Conservation (phyloP, 2,113 vertebrate species). For the Corapipo altera region DNA sequence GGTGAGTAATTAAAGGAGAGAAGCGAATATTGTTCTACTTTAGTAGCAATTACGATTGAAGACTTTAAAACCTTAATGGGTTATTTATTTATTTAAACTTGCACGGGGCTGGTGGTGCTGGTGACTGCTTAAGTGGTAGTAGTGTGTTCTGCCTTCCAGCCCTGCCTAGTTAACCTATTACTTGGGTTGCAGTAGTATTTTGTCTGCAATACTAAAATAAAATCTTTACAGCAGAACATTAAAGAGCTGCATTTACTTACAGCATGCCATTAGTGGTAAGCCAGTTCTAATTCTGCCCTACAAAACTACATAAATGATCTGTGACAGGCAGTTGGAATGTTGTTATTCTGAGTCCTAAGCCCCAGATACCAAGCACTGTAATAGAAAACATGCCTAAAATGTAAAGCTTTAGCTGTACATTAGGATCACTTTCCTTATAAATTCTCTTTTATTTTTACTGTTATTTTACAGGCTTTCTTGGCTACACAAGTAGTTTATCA, state of each 20-base stretch:
- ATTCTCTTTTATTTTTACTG: slow-evolving; percentile 79
- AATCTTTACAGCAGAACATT: slow-evolving; percentile 82
- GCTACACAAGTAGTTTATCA: slow-evolving; percentile 94
- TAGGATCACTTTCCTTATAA: slow-evolving; percentile 81
- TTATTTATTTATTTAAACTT: slow-evolving; percentile 66
- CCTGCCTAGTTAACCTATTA: slow-evolving; percentile 78
- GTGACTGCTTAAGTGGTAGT: slow-evolving; percentile 59
- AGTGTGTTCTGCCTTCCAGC: slow-evolving; percentile 67
- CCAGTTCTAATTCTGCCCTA: slow-evolving; percentile 78
- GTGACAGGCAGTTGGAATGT: slow-evolving; percentile 82
- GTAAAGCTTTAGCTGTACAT: slow-evolving; percentile 73
- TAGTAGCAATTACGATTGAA: slow-evolving; percentile 59
- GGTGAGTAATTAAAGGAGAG: slow-evolving; percentile 80
- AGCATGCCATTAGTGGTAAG: slow-evolving; percentile 80
- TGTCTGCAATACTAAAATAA: slow-evolving; percentile 82
- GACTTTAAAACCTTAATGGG: slow-evolving; percentile 62
- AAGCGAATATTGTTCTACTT: slow-evolving; percentile 45
- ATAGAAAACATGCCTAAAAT: slow-evolving; percentile 79
- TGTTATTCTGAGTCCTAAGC: slow-evolving; percentile 78
- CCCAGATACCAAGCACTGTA: slow-evolving; percentile 77
- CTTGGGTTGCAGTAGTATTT: slow-evolving; percentile 78
- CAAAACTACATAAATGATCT: slow-evolving; percentile 81
- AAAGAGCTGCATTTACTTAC: slow-evolving; percentile 80
- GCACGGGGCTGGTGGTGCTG: slow-evolving; percentile 41
- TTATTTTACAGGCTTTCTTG: slow-evolving; percentile 91